Percentiles rank a stretch among this genome's conserved stretches.
phyloP scores from a whole-genome alignment of 2,797 vertebrate species.

The Tragelaphus eurycerus region DNA sequence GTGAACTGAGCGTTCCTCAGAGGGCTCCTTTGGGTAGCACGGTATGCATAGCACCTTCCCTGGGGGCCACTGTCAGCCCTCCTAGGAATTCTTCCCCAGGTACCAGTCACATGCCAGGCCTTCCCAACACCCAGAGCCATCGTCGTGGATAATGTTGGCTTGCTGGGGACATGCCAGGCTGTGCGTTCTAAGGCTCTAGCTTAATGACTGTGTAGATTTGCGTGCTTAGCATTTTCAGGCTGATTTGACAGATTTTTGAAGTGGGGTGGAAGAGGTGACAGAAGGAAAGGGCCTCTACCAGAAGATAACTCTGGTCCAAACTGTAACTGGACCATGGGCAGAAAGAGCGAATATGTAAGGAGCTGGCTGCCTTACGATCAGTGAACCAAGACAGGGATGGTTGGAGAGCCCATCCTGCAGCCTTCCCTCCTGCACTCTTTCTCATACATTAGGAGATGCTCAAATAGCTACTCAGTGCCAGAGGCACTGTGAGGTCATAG shows the following conservation, averaged over 20 bases:
- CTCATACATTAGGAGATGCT: not conserved
- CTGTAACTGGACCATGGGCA: not conserved
- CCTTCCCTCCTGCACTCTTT: not conserved
- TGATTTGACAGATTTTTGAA: not conserved
- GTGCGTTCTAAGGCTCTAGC: not conserved
- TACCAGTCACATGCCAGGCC: not conserved
- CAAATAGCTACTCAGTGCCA: not conserved
- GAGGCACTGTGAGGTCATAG: not conserved
- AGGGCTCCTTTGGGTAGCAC: too few species aligned
- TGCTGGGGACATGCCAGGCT: not conserved
- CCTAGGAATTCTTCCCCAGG: too few species aligned
- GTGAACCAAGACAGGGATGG: not conserved
- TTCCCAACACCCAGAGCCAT: not conserved
- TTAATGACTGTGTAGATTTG: not conserved
- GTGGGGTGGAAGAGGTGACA: not conserved
- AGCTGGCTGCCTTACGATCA: not conserved
- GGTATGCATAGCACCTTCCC: not conserved
- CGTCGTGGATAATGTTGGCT: not conserved
- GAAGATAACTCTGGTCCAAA: not conserved
- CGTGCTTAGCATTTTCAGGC: not conserved
- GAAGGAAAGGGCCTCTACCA: not conserved
- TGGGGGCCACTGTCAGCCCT: too few species aligned
- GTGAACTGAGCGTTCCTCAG: not conserved
- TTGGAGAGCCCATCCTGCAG: accelerated
- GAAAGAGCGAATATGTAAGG: accelerated